Evolutionary conservation across 2,888 invertebrate species (phyloP).

Genomic region (Latrodectus elegans): DNA sequence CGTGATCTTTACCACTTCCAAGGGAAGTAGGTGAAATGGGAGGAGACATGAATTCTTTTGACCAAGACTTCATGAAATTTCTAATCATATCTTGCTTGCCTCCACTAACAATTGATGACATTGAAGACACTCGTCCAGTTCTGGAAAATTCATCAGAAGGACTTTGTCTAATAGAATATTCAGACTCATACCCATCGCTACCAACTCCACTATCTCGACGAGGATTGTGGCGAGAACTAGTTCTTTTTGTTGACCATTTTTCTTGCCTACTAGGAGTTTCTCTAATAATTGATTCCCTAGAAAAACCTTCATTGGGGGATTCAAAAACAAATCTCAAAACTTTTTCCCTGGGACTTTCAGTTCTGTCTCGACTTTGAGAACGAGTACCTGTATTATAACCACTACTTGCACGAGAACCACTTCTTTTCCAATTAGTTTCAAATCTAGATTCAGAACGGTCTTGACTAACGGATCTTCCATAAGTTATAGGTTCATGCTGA

Average conservation of each 20-base stretch:
- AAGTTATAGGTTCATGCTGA: slow-evolving; percentile 40
- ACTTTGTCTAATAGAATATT: slow-evolving; percentile 53
- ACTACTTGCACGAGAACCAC: slow-evolving; percentile 57
- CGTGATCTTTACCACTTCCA: slow-evolving; percentile 45
- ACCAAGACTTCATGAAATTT: slow-evolving; percentile 61
- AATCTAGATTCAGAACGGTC: slow-evolving; percentile 48
- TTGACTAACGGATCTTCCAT: slow-evolving; percentile 62
- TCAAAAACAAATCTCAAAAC: slow-evolving; percentile 68
- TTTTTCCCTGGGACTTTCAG: slow-evolving; percentile 64
- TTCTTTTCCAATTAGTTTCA: slow-evolving; percentile 52
- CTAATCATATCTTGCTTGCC: slow-evolving; percentile 47
- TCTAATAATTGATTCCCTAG: slow-evolving; percentile 33
- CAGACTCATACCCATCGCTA: slow-evolving; percentile 68
- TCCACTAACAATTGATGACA: slow-evolving; percentile 48
- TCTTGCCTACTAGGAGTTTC: slow-evolving; percentile 42
- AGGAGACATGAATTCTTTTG: slow-evolving; percentile 56
- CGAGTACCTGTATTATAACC: slow-evolving; percentile 59
- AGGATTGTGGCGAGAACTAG: slow-evolving; percentile 38
- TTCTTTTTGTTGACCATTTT: slow-evolving; percentile 54
- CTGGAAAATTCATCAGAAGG: slow-evolving; percentile 62
- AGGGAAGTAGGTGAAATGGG: slow-evolving; percentile 48
- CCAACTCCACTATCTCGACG: slow-evolving; percentile 68
- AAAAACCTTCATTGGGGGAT: slow-evolving; percentile 39
- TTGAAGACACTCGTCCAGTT: slow-evolving; percentile 56
- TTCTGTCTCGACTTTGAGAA: slow-evolving; percentile 67